Percentiles rank a stretch among this genome's conserved stretches.
These are phyloP conservation scores for Eupithecia centaureata DNA, from an alignment of 2,888 invertebrate genomes.

Conservation along the genomic window DNA sequence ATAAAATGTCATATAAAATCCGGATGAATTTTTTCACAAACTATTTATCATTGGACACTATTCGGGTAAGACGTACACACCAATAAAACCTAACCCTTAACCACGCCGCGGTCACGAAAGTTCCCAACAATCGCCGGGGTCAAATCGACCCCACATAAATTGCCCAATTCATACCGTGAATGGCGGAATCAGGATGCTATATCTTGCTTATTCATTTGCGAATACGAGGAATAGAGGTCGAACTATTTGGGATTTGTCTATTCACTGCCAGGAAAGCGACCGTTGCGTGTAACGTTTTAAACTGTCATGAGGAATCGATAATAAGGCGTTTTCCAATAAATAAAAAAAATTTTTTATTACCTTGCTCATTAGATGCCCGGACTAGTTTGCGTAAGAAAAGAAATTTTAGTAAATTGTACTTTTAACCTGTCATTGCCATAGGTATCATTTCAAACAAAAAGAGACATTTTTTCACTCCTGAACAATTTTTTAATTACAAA, in stretches of 20 bases:
- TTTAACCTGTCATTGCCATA: no score
- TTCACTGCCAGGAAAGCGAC: background rate
- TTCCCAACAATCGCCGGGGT: conserved; percentile 46
- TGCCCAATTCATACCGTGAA: conserved; percentile 62
- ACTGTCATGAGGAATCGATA: background rate
- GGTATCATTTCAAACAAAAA: no score
- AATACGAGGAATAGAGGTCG: conserved; percentile 42
- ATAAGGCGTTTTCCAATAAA: no score
- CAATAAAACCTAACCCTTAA: conserved; percentile 19
- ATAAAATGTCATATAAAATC: no score
- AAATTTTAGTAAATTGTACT: no score
- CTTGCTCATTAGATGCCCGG: no score
- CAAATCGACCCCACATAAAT: conserved; percentile 52
- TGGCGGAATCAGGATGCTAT: conserved; percentile 55
- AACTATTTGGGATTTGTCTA: conserved; percentile 46
- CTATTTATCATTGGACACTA: background rate
- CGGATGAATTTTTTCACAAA: background rate
- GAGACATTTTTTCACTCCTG: no score
- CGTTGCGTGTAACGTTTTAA: background rate
- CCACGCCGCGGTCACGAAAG: conserved; percentile 42
- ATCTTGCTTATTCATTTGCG: conserved; percentile 55
- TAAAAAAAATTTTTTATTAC: no score
- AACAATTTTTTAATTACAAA: no score
- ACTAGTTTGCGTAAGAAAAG: no score
- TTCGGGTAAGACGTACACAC: background rate